A percentile compares a stretch with the other conserved stretches of the same genome.
Conservation (phyloP, 2,888 invertebrate genomes). For the Acrobasis consociella region DNA sequence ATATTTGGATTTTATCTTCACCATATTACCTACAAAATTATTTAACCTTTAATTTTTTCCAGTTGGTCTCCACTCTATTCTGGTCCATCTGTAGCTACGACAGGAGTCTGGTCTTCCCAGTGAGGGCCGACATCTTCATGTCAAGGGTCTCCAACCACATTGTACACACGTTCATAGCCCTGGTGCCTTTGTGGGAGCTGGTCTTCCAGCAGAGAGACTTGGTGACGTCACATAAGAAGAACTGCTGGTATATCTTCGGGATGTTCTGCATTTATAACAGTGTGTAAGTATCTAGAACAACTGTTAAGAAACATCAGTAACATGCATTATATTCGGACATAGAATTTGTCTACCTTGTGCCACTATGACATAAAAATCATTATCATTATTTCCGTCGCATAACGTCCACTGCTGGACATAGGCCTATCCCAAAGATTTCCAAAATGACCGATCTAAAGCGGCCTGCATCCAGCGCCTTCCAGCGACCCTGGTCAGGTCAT, state of each 20-base stretch:
- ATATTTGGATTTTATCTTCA: too few relatives aligned
- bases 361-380: too few relatives aligned
- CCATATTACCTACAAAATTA: too few relatives aligned
- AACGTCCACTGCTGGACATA: too few relatives aligned
- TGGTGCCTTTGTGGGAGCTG: conserved; percentile 43
- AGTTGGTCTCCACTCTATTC: conserved; percentile 42
- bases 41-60: conserved; percentile 32
- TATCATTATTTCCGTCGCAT: too few relatives aligned
- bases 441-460: too few relatives aligned
- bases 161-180: conserved; percentile 41
- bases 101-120: conserved; percentile 42
- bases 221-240: conserved; percentile 9
- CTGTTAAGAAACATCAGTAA: too few relatives aligned
- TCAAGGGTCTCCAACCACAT: conserved; percentile 39
- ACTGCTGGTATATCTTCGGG: conserved; percentile 28
- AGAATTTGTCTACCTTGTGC: too few relatives aligned
- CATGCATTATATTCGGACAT: too few relatives aligned
- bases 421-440: too few relatives aligned
- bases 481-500: too few relatives aligned
- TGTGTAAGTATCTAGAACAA: conserved; percentile 20
- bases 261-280: conserved; percentile 14
- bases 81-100: conserved; percentile 49
- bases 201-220: conserved; percentile 21
- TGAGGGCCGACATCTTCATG: conserved; percentile 37
- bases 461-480: too few relatives aligned